Conservation (phyloP, 2,888 invertebrate species). For the Dolichomitus sp. region DNA sequence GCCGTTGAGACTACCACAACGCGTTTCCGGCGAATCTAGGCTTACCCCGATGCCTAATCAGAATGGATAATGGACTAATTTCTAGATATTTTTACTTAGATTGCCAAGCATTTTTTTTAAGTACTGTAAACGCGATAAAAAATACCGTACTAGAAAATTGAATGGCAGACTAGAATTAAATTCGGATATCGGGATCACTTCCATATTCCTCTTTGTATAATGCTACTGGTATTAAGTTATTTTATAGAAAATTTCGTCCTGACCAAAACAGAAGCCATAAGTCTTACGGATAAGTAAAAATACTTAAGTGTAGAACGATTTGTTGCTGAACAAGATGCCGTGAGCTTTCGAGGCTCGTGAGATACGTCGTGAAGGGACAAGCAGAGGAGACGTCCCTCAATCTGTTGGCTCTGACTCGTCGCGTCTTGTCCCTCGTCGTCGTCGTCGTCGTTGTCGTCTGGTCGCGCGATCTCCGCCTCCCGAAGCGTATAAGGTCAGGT, state of each 20-base stretch:
- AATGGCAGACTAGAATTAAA: too few species aligned
- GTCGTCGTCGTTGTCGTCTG: conserved; percentile 46
- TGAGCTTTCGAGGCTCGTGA: conserved; percentile 24
- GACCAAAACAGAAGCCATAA: neutral
- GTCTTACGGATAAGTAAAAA: neutral
- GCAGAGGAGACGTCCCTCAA: conserved; percentile 54
- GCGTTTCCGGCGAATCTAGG: too few species aligned
- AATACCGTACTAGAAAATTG: too few species aligned
- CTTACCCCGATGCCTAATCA: too few species aligned
- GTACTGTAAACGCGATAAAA: too few species aligned
- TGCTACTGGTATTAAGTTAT: too few species aligned
- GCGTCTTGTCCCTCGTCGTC: conserved; percentile 32
- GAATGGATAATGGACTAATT: too few species aligned
- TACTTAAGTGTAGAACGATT: conserved; percentile 14
- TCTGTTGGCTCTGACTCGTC: conserved; percentile 47
- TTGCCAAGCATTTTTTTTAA: too few species aligned
- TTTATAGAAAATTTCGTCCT: neutral
- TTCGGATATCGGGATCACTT: too few species aligned
- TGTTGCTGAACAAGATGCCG: conserved; percentile 22
- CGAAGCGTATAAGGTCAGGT: conserved; percentile 59
- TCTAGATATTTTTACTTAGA: too few species aligned
- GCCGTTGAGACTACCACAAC: too few species aligned
- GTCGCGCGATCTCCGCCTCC: conserved; percentile 46
- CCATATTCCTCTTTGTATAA: too few species aligned
- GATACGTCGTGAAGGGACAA: conserved; percentile 31